These are phyloP conservation scores for Ferdinandea cuprea DNA, from an alignment of 2,888 invertebrate genomes.

Conservation along the genomic window DNA sequence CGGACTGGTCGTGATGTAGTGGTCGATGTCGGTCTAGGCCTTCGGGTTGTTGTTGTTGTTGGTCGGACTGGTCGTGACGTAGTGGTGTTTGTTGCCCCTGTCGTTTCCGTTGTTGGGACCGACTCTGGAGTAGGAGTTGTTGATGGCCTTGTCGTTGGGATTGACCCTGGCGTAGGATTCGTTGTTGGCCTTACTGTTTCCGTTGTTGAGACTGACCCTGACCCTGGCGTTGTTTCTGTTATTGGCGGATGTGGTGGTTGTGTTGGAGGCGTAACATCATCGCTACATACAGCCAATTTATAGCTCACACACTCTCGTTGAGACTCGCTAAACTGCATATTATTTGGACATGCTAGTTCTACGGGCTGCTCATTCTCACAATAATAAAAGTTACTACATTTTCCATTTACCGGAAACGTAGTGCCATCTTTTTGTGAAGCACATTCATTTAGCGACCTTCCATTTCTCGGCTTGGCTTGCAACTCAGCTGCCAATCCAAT, in stretches of 20 bases:
- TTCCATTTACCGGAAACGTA: no score
- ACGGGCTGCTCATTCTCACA: no score
- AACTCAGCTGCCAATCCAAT: not conserved
- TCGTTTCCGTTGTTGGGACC: no score
- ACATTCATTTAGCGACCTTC: conserved; percentile 70
- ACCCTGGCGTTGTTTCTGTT: no score
- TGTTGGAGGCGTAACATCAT: not conserved
- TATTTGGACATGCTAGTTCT: no score
- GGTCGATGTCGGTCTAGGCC: no score
- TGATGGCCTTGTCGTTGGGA: conserved; percentile 43
- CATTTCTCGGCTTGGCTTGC: not conserved
- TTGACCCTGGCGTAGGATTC: not conserved
- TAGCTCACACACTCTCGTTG: conserved; percentile 75
- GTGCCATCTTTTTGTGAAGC: conserved; percentile 75
- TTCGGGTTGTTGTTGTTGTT: no score
- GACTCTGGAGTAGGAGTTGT: conserved; percentile 19
- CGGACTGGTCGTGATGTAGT: no score
- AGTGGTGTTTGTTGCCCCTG: no score
- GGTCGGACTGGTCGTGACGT: no score
- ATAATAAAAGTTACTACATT: no score
- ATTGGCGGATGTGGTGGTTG: conserved; percentile 8
- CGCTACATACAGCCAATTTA: conserved; percentile 77
- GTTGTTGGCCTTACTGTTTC: not conserved
- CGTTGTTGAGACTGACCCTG: not conserved
- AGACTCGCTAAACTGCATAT: no score